Base-by-base conservation (phyloP, 2,888 invertebrate species). In the Pheosia tremula region DNA sequence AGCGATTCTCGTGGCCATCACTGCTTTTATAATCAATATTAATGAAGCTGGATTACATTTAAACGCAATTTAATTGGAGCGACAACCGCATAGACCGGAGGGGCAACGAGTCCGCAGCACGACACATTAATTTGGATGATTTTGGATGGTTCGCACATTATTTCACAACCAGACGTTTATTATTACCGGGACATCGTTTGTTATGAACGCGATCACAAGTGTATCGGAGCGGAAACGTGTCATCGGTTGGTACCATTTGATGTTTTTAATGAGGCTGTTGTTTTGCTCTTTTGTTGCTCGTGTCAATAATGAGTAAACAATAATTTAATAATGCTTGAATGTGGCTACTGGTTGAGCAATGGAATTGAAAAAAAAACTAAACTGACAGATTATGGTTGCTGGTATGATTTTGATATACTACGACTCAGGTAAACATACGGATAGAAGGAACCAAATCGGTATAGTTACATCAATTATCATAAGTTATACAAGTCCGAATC, bases 41-140 rank as follows among this genome's bases (percentile, higher is more conserved):
- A 55, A 63, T 63, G 59, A 58, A 58, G 58, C 56, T 39, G 60
- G 56, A 57, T 43, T 49, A 37, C 38, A 38, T 37, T 10, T 37
- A 53, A 53, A 53, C 53, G 58, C 37, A 52, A 61, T 64, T 63
- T 63, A 70, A 68, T 70, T 60, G 66, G 64, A 63, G 53, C 53
- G 60, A 61, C 61, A 61, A 63, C 68, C 70, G 61, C 66, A 59
- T 10, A 39, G 56, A 41, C 4, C 59, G 39, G 3, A 39, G 53
- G 58, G 43, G 24, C 59, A 54, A 50, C 57, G 49, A 55, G 62
- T 47, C 65, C 68, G 62, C 65, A 63, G 65, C 72, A 68, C 62
- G 64, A 65, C 67, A 67, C 37, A 53, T 53, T 24, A 0, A 50
- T 50, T 50, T 50, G 50, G 24, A 50, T 24, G 50, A 24, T 13